These are phyloP conservation scores for Stenopsyche tienmushanensis DNA, from an alignment of 1,140 invertebrate genomes.

Conservation along the genomic window DNA sequence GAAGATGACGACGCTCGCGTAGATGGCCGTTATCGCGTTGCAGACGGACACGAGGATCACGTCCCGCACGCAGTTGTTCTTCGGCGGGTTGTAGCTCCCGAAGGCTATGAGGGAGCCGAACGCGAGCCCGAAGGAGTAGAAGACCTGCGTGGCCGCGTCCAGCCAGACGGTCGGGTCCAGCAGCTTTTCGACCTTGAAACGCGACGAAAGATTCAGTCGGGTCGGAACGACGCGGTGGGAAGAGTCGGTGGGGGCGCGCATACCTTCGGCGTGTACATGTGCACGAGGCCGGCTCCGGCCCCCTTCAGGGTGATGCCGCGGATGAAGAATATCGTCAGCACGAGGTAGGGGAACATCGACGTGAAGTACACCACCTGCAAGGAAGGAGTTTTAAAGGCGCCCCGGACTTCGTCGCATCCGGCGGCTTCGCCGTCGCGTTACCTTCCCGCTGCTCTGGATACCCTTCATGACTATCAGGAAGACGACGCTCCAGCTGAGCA, in stretches of 20 bases:
- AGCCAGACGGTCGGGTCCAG: conserved; percentile 84
- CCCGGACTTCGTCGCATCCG: too few relatives aligned
- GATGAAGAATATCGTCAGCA: conserved; percentile 93
- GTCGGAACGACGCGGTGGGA: not conserved
- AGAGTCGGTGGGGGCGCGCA: not conserved
- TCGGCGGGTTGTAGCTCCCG: conserved; percentile 85
- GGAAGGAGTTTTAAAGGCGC: too few relatives aligned
- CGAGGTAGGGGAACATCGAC: conserved; percentile 92
- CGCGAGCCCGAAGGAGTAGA: conserved; percentile 91
- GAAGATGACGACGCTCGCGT: conserved; percentile 90
- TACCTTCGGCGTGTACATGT: conserved; percentile 92
- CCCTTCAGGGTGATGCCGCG: conserved; percentile 88
- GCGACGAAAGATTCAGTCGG: conserved; percentile 4
- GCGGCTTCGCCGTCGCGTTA: too few relatives aligned
- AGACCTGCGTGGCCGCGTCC: conserved; percentile 93
- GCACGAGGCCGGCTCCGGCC: conserved; percentile 80
- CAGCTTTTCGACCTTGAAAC: conserved; percentile 71
- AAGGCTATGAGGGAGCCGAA: conserved; percentile 92
- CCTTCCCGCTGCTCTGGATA: conserved; percentile 96
- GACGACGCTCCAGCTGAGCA: conserved; percentile 91
- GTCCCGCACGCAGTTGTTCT: conserved; percentile 89
- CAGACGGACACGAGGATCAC: conserved; percentile 86
- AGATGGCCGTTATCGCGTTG: conserved; percentile 90
- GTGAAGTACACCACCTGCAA: conserved; percentile 92
- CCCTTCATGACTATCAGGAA: conserved; percentile 98